A percentile compares a stretch with the other conserved stretches of the same genome.
These are phyloP conservation scores for Cardiocondyla obscurior DNA, from an alignment of 1,140 invertebrate species.

Conservation along the genomic window DNA sequence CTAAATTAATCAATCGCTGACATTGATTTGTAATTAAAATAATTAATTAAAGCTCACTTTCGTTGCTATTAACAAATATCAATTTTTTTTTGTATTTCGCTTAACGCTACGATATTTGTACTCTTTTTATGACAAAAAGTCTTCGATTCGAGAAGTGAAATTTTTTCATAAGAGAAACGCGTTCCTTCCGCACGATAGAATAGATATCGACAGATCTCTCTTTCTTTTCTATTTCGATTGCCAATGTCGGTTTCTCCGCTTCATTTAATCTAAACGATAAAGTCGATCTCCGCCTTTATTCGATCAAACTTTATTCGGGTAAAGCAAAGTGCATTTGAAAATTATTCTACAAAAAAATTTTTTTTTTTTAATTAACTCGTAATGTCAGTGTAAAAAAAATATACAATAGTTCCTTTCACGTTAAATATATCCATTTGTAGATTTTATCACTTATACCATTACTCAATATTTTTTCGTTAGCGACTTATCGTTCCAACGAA, in stretches of 20 bases:
- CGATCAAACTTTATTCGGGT: neutral
- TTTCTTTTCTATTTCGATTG: neutral
- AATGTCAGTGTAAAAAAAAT: neutral
- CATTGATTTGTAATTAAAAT: neutral
- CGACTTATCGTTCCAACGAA: neutral
- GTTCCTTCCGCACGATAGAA: neutral
- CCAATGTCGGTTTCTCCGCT: neutral
- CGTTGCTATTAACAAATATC: neutral
- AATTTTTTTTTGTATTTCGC: neutral
- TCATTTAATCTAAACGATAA: conserved; percentile 24
- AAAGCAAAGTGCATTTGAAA: neutral
- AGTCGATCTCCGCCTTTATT: neutral
- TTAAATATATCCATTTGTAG: neutral
- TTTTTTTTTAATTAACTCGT: neutral
- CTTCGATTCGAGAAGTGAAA: conserved; percentile 5
- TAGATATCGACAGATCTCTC: neutral
- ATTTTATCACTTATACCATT: neutral
- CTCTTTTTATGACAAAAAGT: neutral
- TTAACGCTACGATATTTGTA: too few relatives aligned
- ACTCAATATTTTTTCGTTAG: neutral
- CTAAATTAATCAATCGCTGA: neutral
- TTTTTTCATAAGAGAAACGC: neutral
- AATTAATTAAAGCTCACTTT: neutral
- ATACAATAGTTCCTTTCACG: neutral
- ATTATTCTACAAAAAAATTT: conserved; percentile 4